These are phyloP conservation scores for Porites evermanni DNA, from an alignment of 92 coral and sea anemone species.

Conservation along the genomic window DNA sequence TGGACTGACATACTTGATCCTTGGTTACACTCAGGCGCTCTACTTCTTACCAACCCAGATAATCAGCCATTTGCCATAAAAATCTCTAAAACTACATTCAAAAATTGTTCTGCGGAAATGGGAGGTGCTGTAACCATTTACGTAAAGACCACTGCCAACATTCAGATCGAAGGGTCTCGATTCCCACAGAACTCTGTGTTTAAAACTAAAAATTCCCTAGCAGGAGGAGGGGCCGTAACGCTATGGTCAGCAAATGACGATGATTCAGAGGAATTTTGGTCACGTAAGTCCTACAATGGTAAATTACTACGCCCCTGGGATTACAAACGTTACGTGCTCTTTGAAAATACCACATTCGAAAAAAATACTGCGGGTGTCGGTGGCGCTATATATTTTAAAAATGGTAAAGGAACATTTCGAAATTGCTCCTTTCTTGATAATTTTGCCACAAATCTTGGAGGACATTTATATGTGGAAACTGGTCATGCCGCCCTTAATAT, in stretches of 20 bases:
- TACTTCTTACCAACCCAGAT: no score
- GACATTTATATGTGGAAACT: slow-evolving; percentile 4
- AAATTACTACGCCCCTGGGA: not conserved
- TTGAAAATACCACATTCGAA: slow-evolving; percentile 54
- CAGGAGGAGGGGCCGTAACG: not conserved
- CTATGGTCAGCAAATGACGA: slow-evolving; percentile 13
- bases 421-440: slow-evolving; percentile 68
- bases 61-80: no score
- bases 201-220: not conserved
- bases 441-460: slow-evolving; percentile 53
- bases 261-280: not conserved
- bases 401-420: slow-evolving; percentile 49
- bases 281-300: not conserved
- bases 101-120: no score
- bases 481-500: not conserved
- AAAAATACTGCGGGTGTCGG: slow-evolving; percentile 66
- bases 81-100: no score
- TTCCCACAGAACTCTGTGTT: no score
- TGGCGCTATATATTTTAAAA: slow-evolving; percentile 59
- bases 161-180: no score
- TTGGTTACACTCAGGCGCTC: no score
- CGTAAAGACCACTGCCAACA: no score
- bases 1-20: no score
- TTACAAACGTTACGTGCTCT: slow-evolving; percentile 9
- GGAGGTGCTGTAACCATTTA: no score